Conservation (phyloP, 1,140 invertebrate genomes). For the Calephelis nemesis region DNA sequence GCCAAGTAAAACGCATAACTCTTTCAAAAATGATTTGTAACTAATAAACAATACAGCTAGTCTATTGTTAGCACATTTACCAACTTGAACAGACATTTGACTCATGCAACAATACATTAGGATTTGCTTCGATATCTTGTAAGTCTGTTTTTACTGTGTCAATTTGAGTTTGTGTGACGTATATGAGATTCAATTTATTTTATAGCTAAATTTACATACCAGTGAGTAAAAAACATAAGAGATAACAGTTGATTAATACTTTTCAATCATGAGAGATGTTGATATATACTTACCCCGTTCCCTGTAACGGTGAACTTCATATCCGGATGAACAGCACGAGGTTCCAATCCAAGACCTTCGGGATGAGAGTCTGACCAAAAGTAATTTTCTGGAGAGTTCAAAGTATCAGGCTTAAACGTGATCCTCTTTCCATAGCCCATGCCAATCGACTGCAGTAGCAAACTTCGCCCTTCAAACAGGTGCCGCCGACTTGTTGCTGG, state of each 20-base stretch:
- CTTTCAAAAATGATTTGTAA: conserved; percentile 5
- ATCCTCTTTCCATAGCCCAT: conserved; percentile 88
- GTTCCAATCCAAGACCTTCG: conserved; percentile 85
- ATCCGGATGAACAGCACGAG: conserved; percentile 82
- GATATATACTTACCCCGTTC: conserved; percentile 67
- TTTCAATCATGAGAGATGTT: too few species aligned
- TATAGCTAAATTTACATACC: too few species aligned
- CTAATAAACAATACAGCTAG: background rate
- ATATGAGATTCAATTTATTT: too few species aligned
- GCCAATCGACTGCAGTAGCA: conserved; percentile 84
- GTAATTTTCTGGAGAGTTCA: conserved; percentile 84
- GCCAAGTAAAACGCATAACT: conserved; percentile 18
- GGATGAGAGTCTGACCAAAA: conserved; percentile 90
- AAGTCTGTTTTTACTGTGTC: too few species aligned
- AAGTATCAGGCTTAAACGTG: conserved; percentile 84
- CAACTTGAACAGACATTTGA: background rate
- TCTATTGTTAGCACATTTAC: background rate
- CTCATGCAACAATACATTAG: background rate
- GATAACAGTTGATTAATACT: too few species aligned
- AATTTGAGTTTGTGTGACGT: too few species aligned
- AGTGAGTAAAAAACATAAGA: too few species aligned
- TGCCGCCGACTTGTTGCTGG: conserved; percentile 81
- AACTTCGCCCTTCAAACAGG: conserved; percentile 83
- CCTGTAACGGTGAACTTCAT: conserved; percentile 83
- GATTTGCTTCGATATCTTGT: too few species aligned